Percentiles rank a stretch among this genome's conserved stretches.
Evolutionary conservation across 2,113 vertebrate species (phyloP).

Genomic region (Sylvia atricapilla): DNA sequence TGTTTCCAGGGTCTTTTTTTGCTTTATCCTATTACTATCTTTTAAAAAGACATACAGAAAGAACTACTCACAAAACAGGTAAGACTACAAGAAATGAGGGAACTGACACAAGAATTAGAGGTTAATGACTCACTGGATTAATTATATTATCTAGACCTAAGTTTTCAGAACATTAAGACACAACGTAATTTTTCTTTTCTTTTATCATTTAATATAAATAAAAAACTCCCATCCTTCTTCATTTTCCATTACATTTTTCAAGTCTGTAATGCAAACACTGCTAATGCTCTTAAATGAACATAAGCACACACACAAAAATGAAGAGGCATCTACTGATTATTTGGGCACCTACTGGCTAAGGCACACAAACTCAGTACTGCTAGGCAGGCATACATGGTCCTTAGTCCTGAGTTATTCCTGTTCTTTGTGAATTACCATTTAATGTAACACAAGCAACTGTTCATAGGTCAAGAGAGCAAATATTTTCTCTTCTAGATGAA

Average conservation of each 20-base stretch:
- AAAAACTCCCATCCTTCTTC: neutral
- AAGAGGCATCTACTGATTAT: neutral
- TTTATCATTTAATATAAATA: neutral
- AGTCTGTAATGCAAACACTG: neutral
- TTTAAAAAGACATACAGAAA: neutral
- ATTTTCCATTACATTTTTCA: neutral
- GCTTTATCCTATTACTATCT: neutral
- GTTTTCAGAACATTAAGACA: neutral
- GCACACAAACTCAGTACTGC: neutral
- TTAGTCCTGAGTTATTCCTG: neutral
- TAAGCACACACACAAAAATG: neutral
- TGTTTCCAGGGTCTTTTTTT: neutral
- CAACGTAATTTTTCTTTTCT: neutral
- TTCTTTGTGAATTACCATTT: neutral
- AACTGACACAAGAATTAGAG: neutral
- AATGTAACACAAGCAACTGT: neutral
- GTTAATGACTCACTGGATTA: neutral
- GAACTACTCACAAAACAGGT: neutral
- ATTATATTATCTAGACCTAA: neutral
- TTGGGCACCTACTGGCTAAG: neutral
- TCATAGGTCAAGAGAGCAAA: neutral
- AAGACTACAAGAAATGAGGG: neutral
- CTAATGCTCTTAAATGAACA: neutral
- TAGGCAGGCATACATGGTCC: neutral
- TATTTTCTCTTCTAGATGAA: neutral